These are phyloP conservation scores for Pontoporia blainvillei DNA, from an alignment of 2,113 vertebrate genomes.

Conservation along the genomic window DNA sequence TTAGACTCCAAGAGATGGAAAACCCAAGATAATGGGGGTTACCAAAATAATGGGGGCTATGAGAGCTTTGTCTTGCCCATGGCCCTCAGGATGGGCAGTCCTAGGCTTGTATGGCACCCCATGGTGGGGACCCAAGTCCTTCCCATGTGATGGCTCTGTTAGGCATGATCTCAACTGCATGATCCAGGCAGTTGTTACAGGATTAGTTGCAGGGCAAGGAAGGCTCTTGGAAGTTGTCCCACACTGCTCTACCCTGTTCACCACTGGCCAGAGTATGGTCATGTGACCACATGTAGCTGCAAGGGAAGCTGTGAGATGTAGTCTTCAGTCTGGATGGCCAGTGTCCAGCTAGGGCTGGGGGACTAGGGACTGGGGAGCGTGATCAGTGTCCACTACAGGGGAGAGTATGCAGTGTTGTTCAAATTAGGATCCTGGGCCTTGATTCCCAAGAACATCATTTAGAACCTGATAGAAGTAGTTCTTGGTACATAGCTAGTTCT, in stretches of 20 bases:
- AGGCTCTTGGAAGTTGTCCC: neutral
- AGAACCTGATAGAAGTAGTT: neutral
- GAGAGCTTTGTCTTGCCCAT: neutral
- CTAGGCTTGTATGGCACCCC: fast-evolving
- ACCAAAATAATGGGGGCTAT: neutral
- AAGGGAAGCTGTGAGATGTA: neutral
- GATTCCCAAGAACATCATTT: neutral
- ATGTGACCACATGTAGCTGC: neutral
- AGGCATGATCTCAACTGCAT: neutral
- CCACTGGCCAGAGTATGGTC: neutral
- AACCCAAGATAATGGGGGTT: neutral
- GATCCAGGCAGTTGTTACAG: neutral
- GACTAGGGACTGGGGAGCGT: neutral
- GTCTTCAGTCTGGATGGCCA: neutral
- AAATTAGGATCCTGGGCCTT: neutral
- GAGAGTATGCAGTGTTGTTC: neutral
- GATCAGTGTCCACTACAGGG: fast-evolving
- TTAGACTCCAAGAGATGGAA: neutral
- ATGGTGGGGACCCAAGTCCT: neutral
- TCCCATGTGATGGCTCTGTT: neutral
- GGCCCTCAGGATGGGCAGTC: neutral
- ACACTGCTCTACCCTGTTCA: no score
- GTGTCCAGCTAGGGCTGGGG: neutral
- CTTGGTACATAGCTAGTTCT: neutral
- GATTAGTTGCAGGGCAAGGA: neutral